These are phyloP conservation scores for Catharus minimus DNA, from an alignment of 2,113 vertebrate species.

Conservation along the genomic window DNA sequence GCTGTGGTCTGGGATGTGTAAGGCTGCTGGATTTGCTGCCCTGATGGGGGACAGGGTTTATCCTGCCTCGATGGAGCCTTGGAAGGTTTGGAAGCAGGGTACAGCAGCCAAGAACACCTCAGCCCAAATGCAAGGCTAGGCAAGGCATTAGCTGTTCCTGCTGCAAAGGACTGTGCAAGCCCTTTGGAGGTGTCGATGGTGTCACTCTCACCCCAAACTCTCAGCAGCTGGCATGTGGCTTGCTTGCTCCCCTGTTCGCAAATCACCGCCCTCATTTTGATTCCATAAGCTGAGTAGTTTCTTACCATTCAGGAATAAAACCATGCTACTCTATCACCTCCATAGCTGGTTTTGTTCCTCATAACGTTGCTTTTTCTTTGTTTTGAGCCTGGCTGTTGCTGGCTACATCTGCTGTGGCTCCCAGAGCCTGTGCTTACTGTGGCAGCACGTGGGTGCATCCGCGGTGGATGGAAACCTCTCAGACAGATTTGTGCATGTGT, in stretches of 20 bases:
- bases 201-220: background rate
- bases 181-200: background rate
- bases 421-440: fast-evolving
- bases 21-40: background rate
- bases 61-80: fast-evolving
- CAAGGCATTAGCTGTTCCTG: background rate
- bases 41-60: fast-evolving
- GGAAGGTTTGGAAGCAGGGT: background rate
- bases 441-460: fast-evolving
- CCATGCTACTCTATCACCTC: background rate
- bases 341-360: background rate
- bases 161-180: background rate
- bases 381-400: background rate
- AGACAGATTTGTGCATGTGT: slow-evolving; percentile 23
- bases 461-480: background rate
- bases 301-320: background rate
- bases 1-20: background rate
- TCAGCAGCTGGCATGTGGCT: background rate
- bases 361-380: background rate
- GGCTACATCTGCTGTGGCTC: background rate
- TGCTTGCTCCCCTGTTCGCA: background rate
- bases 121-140: background rate
- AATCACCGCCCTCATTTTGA: background rate
- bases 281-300: background rate
- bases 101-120: background rate